A percentile compares a stretch with the other conserved stretches of the same genome.
Conservation (phyloP, 2,888 invertebrate species). For the Acleris holmiana region DNA sequence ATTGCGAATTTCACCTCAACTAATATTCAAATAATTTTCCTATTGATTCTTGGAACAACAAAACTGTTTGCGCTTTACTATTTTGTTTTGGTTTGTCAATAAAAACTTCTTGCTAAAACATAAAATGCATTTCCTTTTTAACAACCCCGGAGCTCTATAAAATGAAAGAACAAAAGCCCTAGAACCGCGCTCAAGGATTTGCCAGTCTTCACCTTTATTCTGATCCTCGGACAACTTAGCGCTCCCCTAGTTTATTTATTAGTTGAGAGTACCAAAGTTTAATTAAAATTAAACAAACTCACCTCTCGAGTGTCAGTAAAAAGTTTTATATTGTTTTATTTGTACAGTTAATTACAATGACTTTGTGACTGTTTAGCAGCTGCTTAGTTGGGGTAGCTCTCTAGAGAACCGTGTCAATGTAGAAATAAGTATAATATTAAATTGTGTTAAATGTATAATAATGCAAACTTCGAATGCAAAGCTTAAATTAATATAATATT, state of each 20-base stretch:
- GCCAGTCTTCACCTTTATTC: background rate
- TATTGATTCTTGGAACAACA: too few species aligned
- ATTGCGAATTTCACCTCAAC: too few species aligned
- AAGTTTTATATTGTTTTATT: conserved; percentile 37
- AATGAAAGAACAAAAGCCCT: background rate
- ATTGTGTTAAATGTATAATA: too few species aligned
- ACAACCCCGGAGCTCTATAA: background rate
- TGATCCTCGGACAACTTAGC: background rate
- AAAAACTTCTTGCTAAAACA: too few species aligned
- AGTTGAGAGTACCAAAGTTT: conserved; percentile 20
- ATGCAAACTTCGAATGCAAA: too few species aligned
- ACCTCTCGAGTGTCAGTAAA: conserved; percentile 29
- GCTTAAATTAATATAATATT: too few species aligned
- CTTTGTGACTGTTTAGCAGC: conserved; percentile 25
- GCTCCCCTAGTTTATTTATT: conserved; percentile 25
- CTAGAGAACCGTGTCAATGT: background rate
- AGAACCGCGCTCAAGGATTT: background rate
- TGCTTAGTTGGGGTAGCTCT: conserved; percentile 1
- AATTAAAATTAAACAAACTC: conserved; percentile 33
- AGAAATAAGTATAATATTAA: background rate
- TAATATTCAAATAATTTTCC: too few species aligned
- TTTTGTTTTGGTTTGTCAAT: too few species aligned
- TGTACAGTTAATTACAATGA: conserved; percentile 18
- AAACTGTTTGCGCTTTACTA: too few species aligned
- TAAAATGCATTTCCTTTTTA: too few species aligned